These are phyloP conservation scores for Macroglossus sobrinus DNA, from an alignment of 2,113 vertebrate genomes.

Conservation along the genomic window DNA sequence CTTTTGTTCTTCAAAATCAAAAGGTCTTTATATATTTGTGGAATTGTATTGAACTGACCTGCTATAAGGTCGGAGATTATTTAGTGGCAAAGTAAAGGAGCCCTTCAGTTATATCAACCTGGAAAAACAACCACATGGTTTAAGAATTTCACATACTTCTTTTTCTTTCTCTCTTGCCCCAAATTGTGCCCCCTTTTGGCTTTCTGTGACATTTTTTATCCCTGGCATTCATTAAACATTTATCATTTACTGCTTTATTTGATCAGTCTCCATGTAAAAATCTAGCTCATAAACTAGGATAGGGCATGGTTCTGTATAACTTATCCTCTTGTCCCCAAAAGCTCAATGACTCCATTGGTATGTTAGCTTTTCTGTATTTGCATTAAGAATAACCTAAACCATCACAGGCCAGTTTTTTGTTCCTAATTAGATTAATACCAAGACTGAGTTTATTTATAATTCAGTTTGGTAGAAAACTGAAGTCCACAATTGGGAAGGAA, in stretches of 20 bases:
- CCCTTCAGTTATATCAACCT: neutral
- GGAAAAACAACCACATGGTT: neutral
- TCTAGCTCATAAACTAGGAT: neutral
- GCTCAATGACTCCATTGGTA: neutral
- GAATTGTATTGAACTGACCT: neutral
- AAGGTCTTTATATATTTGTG: neutral
- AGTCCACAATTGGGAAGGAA: slow-evolving; percentile 17
- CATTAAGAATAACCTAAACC: neutral
- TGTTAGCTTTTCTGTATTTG: neutral
- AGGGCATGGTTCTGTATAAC: neutral
- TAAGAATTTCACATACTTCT: neutral
- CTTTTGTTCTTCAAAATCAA: neutral
- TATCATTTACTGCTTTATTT: neutral
- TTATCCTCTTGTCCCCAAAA: neutral
- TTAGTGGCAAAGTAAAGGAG: neutral
- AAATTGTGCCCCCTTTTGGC: neutral
- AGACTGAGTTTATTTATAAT: neutral
- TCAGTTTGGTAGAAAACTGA: slow-evolving; percentile 25
- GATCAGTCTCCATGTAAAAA: neutral
- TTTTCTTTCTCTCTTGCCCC: neutral
- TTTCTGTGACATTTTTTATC: neutral
- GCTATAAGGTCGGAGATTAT: neutral
- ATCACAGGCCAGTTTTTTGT: neutral
- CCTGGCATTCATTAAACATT: neutral
- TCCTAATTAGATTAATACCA: neutral